phyloP scores from a whole-genome alignment of 2,797 vertebrate species.

The Arvicola amphibius region DNA sequence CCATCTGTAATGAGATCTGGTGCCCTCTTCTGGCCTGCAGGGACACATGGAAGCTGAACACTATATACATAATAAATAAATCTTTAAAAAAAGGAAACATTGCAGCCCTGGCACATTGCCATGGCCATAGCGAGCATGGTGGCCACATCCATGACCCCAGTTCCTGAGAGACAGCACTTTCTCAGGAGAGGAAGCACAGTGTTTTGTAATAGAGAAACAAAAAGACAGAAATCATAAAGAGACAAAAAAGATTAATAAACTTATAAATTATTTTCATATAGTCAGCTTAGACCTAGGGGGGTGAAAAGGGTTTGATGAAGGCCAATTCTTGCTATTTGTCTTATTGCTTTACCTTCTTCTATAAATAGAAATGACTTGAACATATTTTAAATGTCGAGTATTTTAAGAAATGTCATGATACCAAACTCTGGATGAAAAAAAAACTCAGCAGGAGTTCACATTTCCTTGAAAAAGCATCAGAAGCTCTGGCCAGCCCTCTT shows the following conservation, averaged over 20 bases:
- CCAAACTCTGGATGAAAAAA: background rate
- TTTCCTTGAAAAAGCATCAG: constrained; percentile 50
- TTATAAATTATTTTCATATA: background rate
- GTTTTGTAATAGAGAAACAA: background rate
- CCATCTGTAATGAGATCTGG: no score
- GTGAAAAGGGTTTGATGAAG: background rate
- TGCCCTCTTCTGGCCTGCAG: no score
- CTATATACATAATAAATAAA: no score
- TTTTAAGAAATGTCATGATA: constrained; percentile 58
- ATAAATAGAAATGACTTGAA: constrained; percentile 8
- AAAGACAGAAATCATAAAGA: background rate
- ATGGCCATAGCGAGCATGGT: background rate
- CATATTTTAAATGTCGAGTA: constrained; percentile 6
- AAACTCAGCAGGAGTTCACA: background rate
- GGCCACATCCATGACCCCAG: background rate
- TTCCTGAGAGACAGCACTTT: constrained; percentile 9
- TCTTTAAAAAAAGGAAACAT: background rate
- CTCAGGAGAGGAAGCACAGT: background rate
- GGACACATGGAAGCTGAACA: no score
- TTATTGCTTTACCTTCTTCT: constrained; percentile 25
- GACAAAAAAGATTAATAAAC: background rate
- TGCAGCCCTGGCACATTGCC: fast-evolving
- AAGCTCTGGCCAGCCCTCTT: background rate
- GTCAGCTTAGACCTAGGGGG: constrained; percentile 39
- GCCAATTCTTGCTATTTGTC: constrained; percentile 22